Evolutionary conservation across 2,888 invertebrate genomes (phyloP).

Genomic region (Achlya flavicornis): DNA sequence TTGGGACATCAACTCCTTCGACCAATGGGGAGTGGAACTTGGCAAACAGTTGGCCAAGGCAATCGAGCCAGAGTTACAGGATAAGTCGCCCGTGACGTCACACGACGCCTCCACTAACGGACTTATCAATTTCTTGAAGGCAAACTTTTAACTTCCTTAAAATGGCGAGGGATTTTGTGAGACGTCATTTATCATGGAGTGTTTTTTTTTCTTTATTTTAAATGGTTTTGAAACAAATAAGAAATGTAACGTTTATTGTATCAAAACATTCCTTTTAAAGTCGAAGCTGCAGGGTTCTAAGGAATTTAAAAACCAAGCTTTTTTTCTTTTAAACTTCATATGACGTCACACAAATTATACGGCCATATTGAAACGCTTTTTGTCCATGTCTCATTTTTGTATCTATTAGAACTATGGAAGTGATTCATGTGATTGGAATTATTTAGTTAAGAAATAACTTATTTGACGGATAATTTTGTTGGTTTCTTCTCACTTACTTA

Average conservation of each 20-base stretch:
- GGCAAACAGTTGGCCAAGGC: conserved; percentile 99
- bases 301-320: not conserved
- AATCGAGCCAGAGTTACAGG: conserved; percentile 96
- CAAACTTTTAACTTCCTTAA: conserved; percentile 67
- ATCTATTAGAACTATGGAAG: not conserved
- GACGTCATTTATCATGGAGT: not conserved
- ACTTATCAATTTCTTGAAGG: conserved; percentile 96
- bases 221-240: not conserved
- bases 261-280: not conserved
- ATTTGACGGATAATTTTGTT: too few species aligned
- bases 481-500: too few species aligned
- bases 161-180: conserved; percentile 6
- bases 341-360: not conserved
- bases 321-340: not conserved
- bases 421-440: not conserved
- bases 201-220: not conserved
- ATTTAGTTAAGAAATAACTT: not conserved
- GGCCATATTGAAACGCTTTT: conserved; percentile 1
- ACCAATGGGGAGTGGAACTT: conserved; percentile 99
- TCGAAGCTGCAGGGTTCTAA: not conserved
- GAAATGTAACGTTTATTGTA: not conserved
- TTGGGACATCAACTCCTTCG: conserved; percentile 99
- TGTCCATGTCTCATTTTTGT: conserved; percentile 2
- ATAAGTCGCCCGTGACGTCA: conserved; percentile 85
- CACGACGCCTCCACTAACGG: conserved; percentile 99